Percentiles rank a stretch among this genome's conserved stretches.
These are phyloP conservation scores for Spondyliosoma cantharus DNA, from an alignment of 2,797 vertebrate genomes.

Conservation along the genomic window DNA sequence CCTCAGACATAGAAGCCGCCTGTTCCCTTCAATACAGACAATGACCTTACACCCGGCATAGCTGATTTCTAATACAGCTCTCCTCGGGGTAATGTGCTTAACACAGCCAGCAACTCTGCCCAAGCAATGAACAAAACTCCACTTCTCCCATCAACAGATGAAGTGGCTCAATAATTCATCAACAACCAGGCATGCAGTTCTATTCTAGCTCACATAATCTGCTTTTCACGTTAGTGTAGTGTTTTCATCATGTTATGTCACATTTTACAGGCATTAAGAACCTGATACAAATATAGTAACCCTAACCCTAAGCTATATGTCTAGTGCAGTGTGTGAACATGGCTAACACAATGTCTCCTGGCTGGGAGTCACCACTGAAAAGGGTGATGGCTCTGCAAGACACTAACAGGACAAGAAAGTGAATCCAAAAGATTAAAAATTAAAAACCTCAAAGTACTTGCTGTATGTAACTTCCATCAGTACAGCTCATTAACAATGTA, in stretches of 20 bases:
- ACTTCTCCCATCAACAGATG: slow-evolving; percentile 18
- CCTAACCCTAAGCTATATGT: background rate
- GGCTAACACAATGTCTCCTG: background rate
- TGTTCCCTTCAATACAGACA: slow-evolving; percentile 77
- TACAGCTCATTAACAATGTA: background rate
- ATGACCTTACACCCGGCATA: slow-evolving; percentile 81
- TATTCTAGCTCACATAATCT: background rate
- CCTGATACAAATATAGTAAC: slow-evolving; percentile 5
- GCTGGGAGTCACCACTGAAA: background rate
- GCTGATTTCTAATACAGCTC: slow-evolving; percentile 87
- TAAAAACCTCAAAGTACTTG: background rate
- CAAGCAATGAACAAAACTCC: slow-evolving; percentile 30
- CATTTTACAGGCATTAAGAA: slow-evolving; percentile 10
- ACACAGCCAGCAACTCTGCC: slow-evolving; percentile 42
- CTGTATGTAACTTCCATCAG: background rate
- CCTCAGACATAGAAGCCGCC: slow-evolving; percentile 76
- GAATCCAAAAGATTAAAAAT: background rate
- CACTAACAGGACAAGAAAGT: background rate
- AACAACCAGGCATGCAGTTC: slow-evolving; percentile 1
- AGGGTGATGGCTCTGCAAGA: background rate
- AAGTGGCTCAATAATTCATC: slow-evolving; percentile 18
- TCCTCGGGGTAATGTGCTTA: slow-evolving; percentile 67
- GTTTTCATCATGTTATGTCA: background rate
- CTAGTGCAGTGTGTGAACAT: background rate
- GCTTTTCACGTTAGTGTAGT: background rate